These are phyloP conservation scores for Meloidogyne hapla DNA, from an alignment of 1,140 invertebrate genomes.

Conservation along the genomic window DNA sequence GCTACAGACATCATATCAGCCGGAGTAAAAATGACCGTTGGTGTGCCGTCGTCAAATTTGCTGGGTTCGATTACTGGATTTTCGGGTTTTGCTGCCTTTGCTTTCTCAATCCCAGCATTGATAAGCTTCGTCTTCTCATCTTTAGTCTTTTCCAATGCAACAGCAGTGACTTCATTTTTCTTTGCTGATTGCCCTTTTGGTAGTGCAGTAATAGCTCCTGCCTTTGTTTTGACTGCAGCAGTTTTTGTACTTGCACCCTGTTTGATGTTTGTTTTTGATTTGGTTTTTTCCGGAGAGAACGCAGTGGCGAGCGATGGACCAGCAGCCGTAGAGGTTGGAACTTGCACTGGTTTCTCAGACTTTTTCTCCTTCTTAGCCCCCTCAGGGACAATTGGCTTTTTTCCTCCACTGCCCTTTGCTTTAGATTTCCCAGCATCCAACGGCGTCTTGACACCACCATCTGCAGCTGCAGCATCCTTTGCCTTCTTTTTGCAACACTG, in stretches of 20 bases:
- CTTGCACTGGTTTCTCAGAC: not conserved
- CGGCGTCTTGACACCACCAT: not conserved
- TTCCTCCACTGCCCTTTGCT: not conserved
- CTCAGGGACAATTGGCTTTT: not conserved
- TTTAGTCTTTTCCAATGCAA: not conserved
- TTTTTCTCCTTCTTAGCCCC: not conserved
- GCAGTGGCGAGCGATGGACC: not conserved
- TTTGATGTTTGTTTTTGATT: not conserved
- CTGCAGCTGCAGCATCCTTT: not conserved
- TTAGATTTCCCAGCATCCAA: not conserved
- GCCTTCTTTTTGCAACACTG: not conserved
- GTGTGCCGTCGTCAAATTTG: not conserved
- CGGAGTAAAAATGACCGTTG: not conserved
- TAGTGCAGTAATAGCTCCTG: not conserved
- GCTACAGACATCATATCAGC: not conserved
- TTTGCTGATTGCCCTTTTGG: not conserved
- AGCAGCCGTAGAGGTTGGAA: constrained; percentile 1
- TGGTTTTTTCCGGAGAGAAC: not conserved
- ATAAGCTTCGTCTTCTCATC: not conserved
- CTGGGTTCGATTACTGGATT: not conserved
- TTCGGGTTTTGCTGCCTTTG: not conserved
- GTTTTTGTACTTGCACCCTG: not conserved
- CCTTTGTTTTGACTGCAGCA: constrained; percentile 1
- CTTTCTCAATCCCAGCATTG: not conserved
- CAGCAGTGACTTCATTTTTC: not conserved